phyloP scores from a whole-genome alignment of 2,113 vertebrate genomes.

The Cyphomyrus plagiostoma region DNA sequence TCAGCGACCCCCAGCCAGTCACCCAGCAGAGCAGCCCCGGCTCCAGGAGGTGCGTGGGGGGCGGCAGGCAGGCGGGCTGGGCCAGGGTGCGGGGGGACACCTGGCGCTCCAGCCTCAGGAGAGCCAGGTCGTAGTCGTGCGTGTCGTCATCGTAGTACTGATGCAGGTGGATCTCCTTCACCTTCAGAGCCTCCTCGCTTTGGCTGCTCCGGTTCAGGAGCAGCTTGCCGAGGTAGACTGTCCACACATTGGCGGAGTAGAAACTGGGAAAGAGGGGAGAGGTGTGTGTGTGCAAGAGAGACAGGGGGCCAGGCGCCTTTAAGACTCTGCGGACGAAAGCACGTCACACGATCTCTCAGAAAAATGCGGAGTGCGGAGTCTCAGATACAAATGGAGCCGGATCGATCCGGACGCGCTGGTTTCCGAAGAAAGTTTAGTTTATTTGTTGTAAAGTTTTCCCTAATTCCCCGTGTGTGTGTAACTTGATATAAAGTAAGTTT shows the following conservation, averaged over 20 bases:
- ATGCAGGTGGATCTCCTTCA: slow-evolving; percentile 74
- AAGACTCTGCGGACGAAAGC: no score
- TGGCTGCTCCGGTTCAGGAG: slow-evolving; percentile 61
- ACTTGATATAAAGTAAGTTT: no score
- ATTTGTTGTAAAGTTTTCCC: no score
- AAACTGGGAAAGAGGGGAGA: slow-evolving; percentile 50
- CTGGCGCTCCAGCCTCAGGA: slow-evolving; percentile 76
- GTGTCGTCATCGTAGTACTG: slow-evolving; percentile 77
- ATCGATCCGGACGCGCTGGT: no score
- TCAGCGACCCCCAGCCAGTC: slow-evolving; percentile 81
- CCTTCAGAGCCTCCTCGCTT: slow-evolving; percentile 72
- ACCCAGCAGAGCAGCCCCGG: slow-evolving; percentile 83
- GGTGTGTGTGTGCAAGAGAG: no score
- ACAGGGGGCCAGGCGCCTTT: no score
- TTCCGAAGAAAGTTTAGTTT: no score
- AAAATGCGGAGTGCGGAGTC: no score
- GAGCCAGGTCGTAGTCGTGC: slow-evolving; percentile 83
- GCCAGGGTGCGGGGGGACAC: slow-evolving; percentile 59
- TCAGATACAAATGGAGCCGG: no score
- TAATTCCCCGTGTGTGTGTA: no score
- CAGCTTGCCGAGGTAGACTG: slow-evolving; percentile 76
- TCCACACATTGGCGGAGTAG: slow-evolving; percentile 74
- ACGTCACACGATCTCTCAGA: no score
- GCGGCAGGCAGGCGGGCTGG: slow-evolving; percentile 76
- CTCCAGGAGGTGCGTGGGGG: slow-evolving; percentile 73